Evolutionary conservation across 2,888 invertebrate genomes (phyloP).

Genomic region (Tyria jacobaeae): DNA sequence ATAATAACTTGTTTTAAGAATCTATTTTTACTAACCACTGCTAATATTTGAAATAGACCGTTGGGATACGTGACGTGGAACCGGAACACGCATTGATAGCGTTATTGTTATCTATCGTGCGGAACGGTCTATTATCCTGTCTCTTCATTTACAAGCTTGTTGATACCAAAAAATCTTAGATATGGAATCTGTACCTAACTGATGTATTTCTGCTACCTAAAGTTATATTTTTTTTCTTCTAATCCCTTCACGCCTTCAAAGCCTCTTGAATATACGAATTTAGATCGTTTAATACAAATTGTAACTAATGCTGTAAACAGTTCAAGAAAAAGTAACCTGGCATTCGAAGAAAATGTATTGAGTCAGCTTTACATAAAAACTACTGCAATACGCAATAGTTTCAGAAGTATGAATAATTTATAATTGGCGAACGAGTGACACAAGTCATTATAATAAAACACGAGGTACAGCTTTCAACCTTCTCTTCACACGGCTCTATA

Average conservation of each 20-base stretch:
- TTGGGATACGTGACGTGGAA: conserved; percentile 50
- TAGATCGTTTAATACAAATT: conserved; percentile 27
- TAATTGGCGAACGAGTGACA: conserved; percentile 63
- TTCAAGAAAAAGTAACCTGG: conserved; percentile 29
- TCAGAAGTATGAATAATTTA: conserved; percentile 35
- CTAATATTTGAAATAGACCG: conserved; percentile 28
- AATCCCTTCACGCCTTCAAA: conserved; percentile 30
- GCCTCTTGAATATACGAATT: conserved; percentile 28
- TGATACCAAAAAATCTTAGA: conserved; percentile 36
- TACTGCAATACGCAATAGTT: conserved; percentile 30
- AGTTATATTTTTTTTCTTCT: conserved; percentile 32
- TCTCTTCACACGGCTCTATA: conserved; percentile 62
- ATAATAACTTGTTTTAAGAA: conserved; percentile 31
- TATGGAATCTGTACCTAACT: conserved; percentile 27
- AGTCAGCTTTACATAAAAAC: conserved; percentile 26
- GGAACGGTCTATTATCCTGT: conserved; percentile 64
- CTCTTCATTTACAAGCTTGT: conserved; percentile 38
- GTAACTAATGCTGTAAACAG: conserved; percentile 29
- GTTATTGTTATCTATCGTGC: conserved; percentile 73
- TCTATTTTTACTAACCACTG: conserved; percentile 28
- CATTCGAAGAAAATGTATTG: conserved; percentile 32
- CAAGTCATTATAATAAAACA: conserved; percentile 51
- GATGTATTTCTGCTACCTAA: conserved; percentile 24
- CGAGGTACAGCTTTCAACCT: conserved; percentile 60
- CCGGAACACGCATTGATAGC: conserved; percentile 55